A percentile compares a stretch with the other conserved stretches of the same genome.
phyloP scores from a whole-genome alignment of 2,888 invertebrate genomes.

The Chesias legatella region DNA sequence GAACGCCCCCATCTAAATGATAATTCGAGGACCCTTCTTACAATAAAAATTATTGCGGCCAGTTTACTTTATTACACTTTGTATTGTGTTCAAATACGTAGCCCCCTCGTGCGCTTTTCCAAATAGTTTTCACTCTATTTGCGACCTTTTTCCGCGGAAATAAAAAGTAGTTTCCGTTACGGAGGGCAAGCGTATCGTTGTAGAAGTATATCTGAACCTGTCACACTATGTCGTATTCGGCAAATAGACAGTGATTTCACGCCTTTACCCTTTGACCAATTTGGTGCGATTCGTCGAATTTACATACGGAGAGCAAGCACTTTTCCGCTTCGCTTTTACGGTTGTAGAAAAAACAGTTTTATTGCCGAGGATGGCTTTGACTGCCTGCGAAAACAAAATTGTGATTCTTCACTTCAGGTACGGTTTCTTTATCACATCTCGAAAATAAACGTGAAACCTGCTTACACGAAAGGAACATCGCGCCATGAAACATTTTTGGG shows the following conservation, averaged over 20 bases:
- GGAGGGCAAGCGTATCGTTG: constrained; percentile 12
- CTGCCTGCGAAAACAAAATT: no score
- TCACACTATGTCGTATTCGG: constrained; percentile 48
- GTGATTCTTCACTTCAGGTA: no score
- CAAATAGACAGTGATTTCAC: constrained; percentile 56
- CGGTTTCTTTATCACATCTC: no score
- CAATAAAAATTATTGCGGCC: constrained; percentile 79
- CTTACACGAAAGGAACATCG: no score
- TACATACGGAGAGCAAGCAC: constrained; percentile 42
- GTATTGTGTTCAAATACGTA: constrained; percentile 71
- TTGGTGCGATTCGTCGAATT: constrained; percentile 49
- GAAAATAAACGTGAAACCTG: no score
- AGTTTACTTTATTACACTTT: constrained; percentile 78
- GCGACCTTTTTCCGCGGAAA: constrained; percentile 9
- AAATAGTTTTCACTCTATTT: constrained; percentile 32
- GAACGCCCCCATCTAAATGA: constrained; percentile 77
- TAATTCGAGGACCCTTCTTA: constrained; percentile 74
- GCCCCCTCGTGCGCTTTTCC: constrained; percentile 28
- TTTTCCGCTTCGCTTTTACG: constrained; percentile 28
- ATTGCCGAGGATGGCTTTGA: constrained; percentile 8
- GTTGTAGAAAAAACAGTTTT: constrained; percentile 14
- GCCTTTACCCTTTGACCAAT: constrained; percentile 60
- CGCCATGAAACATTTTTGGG: no score
- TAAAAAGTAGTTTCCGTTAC: constrained; percentile 19
- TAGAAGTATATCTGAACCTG: constrained; percentile 36